A percentile compares a stretch with the other conserved stretches of the same genome.
Evolutionary conservation across 2,113 vertebrate species (phyloP).

Genomic region (Phycodurus eques): DNA sequence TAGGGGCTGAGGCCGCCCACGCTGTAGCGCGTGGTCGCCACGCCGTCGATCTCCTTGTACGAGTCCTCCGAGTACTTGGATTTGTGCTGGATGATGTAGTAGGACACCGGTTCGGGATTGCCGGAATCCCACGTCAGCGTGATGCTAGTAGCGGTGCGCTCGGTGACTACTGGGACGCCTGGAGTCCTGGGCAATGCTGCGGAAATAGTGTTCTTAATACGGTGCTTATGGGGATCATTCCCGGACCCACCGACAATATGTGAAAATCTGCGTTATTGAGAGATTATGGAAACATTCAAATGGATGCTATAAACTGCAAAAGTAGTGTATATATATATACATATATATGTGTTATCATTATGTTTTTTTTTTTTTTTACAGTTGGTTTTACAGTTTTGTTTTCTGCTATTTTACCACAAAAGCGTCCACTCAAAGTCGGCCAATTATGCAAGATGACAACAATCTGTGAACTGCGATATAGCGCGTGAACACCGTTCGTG

Average conservation of each 20-base stretch:
- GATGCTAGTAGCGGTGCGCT: conserved; percentile 97
- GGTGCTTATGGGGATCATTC: not conserved
- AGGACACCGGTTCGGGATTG: conserved; percentile 95
- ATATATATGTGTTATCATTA: too few relatives aligned
- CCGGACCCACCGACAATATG: too few relatives aligned
- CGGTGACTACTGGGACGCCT: conserved; percentile 89
- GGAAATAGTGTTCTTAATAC: not conserved
- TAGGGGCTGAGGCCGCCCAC: conserved; percentile 97
- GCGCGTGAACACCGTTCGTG: not conserved
- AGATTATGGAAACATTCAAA: not conserved
- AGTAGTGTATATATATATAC: too few relatives aligned
- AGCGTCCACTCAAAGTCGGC: too few relatives aligned
- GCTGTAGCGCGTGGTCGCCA: conserved; percentile 96
- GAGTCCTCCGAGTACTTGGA: conserved; percentile 88
- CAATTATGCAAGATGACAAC: too few relatives aligned
- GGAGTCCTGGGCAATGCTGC: conserved; percentile 93
- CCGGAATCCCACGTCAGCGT: conserved; percentile 98
- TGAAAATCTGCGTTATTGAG: too few relatives aligned
- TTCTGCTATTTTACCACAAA: too few relatives aligned
- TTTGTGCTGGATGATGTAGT: conserved; percentile 97
- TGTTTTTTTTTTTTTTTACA: too few relatives aligned
- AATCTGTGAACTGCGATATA: too few relatives aligned
- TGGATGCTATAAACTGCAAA: not conserved
- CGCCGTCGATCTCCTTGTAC: conserved; percentile 96
- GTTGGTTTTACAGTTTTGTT: too few relatives aligned